phyloP scores from a whole-genome alignment of 2,888 invertebrate genomes.

The Entomobrya proxima region DNA sequence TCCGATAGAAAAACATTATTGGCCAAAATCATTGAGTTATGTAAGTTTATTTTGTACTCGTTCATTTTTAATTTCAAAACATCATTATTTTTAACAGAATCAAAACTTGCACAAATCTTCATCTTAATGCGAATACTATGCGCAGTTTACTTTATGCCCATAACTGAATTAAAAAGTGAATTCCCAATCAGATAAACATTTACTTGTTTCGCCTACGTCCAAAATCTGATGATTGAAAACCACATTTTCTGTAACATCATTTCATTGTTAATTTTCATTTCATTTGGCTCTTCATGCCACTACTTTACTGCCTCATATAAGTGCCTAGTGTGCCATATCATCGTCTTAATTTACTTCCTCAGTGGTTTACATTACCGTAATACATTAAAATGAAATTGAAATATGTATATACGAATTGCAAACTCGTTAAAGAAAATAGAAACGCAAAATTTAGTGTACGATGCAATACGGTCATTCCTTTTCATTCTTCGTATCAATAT shows the following conservation, averaged over 20 bases:
- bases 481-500: not conserved
- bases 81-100: too few relatives aligned
- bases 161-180: not conserved
- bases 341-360: too few relatives aligned
- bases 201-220: slow-evolving; percentile 47
- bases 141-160: not conserved
- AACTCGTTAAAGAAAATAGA: too few relatives aligned
- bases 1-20: too few relatives aligned
- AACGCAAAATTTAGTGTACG: not conserved
- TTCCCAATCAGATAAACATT: slow-evolving; percentile 43
- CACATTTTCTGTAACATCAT: slow-evolving; percentile 55
- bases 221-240: slow-evolving; percentile 33
- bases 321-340: slow-evolving; percentile 16
- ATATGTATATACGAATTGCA: too few relatives aligned
- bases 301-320: too few relatives aligned
- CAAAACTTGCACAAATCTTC: too few relatives aligned
- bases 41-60: too few relatives aligned
- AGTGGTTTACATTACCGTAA: slow-evolving; percentile 28
- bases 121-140: too few relatives aligned
- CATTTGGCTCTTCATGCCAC: slow-evolving; percentile 15
- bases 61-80: too few relatives aligned
- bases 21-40: too few relatives aligned
- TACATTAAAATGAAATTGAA: too few relatives aligned
- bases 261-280: slow-evolving; percentile 28
- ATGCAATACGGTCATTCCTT: not conserved